Evolutionary conservation across 2,797 vertebrate species (phyloP).

Genomic region (Cynodonichthys magdalenae): DNA sequence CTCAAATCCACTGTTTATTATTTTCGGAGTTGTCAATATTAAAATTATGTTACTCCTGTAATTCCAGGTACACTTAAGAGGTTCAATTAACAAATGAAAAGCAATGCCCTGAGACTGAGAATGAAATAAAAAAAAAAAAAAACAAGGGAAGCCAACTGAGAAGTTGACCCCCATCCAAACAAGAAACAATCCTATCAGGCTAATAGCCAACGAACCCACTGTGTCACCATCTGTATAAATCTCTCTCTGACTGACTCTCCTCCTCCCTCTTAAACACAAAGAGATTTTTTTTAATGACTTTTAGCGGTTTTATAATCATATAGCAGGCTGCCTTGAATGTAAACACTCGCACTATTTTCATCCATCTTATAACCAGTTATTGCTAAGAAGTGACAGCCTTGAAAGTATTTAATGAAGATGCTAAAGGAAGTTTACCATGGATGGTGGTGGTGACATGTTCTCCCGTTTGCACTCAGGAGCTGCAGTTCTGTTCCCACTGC

Average conservation of each 20-base stretch:
- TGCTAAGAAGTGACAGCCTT: constrained; percentile 8
- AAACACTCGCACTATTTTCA: constrained; percentile 25
- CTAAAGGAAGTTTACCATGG: constrained; percentile 14
- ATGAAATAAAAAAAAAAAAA: constrained; percentile 41
- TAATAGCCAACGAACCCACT: constrained; percentile 74
- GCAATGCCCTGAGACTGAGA: constrained; percentile 11
- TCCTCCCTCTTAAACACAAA: constrained; percentile 35
- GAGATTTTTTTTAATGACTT: constrained; percentile 32
- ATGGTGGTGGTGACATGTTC: background rate
- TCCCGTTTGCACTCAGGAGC: constrained; percentile 26
- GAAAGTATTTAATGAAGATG: constrained; percentile 26
- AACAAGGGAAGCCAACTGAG: constrained; percentile 59
- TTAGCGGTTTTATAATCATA: constrained; percentile 29
- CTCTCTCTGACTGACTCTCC: constrained; percentile 42
- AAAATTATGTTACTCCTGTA: too few relatives aligned
- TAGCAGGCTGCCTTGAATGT: constrained; percentile 23
- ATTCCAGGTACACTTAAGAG: background rate
- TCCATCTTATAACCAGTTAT: constrained; percentile 11
- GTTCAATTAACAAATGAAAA: constrained; percentile 18
- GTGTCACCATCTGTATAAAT: constrained; percentile 78
- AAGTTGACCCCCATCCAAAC: constrained; percentile 72
- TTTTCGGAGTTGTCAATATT: too few relatives aligned
- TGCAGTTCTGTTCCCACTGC: constrained; percentile 36
- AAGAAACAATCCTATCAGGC: constrained; percentile 74
- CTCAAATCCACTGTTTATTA: too few relatives aligned